Evolutionary conservation across 2,888 invertebrate species (phyloP).

Genomic region (Lumbricus terrestris): DNA sequence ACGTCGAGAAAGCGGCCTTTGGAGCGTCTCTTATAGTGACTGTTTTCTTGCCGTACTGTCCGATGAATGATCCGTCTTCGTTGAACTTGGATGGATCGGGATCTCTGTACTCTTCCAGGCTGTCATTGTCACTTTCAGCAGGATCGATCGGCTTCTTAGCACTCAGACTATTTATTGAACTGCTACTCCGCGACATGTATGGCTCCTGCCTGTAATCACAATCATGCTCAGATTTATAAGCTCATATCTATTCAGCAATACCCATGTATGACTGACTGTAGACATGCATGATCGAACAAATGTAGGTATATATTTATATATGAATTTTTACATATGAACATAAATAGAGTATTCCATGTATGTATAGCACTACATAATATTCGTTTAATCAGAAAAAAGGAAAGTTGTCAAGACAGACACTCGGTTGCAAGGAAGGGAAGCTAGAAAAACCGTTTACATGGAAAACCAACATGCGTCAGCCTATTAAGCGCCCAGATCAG

Average conservation of each 20-base stretch:
- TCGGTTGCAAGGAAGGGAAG: too few relatives aligned
- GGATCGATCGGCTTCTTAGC: slow-evolving; percentile 63
- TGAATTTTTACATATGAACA: too few relatives aligned
- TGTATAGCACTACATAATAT: too few relatives aligned
- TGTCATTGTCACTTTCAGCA: slow-evolving; percentile 90
- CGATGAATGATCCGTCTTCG: slow-evolving; percentile 99
- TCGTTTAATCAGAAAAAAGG: too few relatives aligned
- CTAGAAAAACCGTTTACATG: too few relatives aligned
- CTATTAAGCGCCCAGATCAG: too few relatives aligned
- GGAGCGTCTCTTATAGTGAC: slow-evolving; percentile 33
- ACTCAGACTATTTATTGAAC: slow-evolving; percentile 32
- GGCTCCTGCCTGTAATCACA: slow-evolving; percentile 32
- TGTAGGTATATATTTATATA: too few relatives aligned
- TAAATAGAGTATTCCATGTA: too few relatives aligned
- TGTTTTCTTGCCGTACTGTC: slow-evolving; percentile 74
- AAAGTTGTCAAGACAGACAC: too few relatives aligned
- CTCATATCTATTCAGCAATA: background rate
- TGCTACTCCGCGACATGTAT: slow-evolving; percentile 36
- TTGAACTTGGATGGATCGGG: slow-evolving; percentile 95
- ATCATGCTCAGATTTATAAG: background rate
- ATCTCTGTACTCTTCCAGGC: slow-evolving; percentile 98
- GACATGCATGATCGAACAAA: too few relatives aligned
- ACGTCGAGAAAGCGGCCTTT: background rate
- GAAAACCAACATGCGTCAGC: too few relatives aligned
- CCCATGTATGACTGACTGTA: too few relatives aligned